A percentile compares a stretch with the other conserved stretches of the same genome.
phyloP scores from a whole-genome alignment of 2,797 vertebrate genomes.

The Melanogrammus aeglefinus region DNA sequence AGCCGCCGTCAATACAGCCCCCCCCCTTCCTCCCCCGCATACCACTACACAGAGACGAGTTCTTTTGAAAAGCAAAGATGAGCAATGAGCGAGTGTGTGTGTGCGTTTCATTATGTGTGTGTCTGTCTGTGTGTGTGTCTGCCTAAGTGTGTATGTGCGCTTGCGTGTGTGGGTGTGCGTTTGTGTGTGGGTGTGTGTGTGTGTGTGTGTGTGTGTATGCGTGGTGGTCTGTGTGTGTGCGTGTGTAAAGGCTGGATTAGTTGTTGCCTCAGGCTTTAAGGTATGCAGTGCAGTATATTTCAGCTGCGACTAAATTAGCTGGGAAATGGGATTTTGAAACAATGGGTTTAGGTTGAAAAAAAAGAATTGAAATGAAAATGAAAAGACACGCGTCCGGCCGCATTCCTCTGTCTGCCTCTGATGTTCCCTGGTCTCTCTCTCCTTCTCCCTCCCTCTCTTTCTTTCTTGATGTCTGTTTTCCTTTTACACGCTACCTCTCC shows the following conservation, averaged over 20 bases:
- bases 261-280: constrained; percentile 72
- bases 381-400: constrained; percentile 65
- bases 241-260: constrained; percentile 68
- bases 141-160: constrained; percentile 2
- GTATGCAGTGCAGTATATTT: constrained; percentile 75
- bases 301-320: constrained; percentile 76
- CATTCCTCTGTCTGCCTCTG: constrained; percentile 61
- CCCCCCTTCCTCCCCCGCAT: constrained; percentile 60
- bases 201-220: constrained; percentile 34
- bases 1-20: not conserved
- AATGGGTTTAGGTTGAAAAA: constrained; percentile 53
- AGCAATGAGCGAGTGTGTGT: constrained; percentile 34
- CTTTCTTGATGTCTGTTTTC: not conserved
- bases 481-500: constrained; percentile 2
- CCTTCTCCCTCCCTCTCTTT: not conserved
- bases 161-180: constrained; percentile 24
- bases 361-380: constrained; percentile 59
- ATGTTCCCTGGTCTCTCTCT: constrained; percentile 43
- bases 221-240: constrained; percentile 27
- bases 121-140: constrained; percentile 21
- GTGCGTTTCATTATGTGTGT: too few relatives aligned
- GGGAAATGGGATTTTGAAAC: constrained; percentile 76
- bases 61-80: constrained; percentile 69
- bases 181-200: constrained; percentile 29
- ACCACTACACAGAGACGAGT: constrained; percentile 70